Evolutionary conservation across 2,888 invertebrate genomes (phyloP), one percentile per base, ranked within the genome.

Genomic region (Xestia sexstrigata): DNA sequence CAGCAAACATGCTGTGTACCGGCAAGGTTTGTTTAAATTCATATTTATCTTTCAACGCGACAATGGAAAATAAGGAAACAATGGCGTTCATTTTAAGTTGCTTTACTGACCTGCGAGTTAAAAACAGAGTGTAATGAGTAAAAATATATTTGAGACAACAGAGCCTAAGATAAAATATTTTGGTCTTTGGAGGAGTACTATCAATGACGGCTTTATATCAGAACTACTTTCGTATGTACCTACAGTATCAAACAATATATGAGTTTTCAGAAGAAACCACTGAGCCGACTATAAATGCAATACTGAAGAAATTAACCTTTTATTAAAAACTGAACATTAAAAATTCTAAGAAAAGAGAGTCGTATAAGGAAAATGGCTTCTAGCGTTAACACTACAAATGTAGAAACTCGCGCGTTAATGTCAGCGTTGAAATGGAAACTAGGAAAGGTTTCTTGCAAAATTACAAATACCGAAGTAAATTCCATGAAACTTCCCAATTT

Each of bases 51-150:
- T 82, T 78, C 60, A 78, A 75, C 65, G 67, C 78, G 60, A 88
- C 84, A 84, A 86, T 79, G 79, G 77, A 82, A 70, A 77, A 81
- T 79, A 73, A 69, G 69, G 65, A 78, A 86, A 88, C 84, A 88
- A 86, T 88, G 70, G 70, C 49, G 15, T 39, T 76, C 67, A 74
- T 81, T 82, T 83, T 65, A 42, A 20, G 60, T 68, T 73, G 70
- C 39, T 70, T 73, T 77, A 73, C 66, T 68, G 74, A 76, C 73
- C 70, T 52, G 78, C 8, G 26, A 62, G 9, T 60, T 26, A 20
- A 85, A 81, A 85, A 80, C 74, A 65, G 35, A 11, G n/a, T 39
- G 65, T 82, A 66, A 65, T 81, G 47, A n/a, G 23, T 42, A 60
- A 15, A 83, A 70, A 39, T 8, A 35, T 35, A 35, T 83, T 69